Conservation (phyloP, 92 coral and sea anemone species). For the Diadumene lineata region DNA sequence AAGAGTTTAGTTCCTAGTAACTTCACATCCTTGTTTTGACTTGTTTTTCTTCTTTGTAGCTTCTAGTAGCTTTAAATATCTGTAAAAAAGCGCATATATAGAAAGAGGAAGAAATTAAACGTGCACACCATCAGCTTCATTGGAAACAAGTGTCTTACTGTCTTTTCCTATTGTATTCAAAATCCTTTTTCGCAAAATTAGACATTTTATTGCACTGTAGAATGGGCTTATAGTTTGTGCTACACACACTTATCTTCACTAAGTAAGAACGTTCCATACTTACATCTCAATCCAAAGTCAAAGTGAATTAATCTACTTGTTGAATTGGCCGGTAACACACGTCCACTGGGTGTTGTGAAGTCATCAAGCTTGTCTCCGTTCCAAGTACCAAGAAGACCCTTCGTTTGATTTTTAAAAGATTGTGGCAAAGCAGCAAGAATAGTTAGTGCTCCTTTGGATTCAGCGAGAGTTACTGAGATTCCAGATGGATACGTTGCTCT, state of each 20-base stretch:
- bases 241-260: no score
- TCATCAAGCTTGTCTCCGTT: conserved; percentile 54
- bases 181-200: no score
- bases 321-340: conserved; percentile 33
- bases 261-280: not conserved
- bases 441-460: conserved; percentile 11
- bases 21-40: no score
- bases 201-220: no score
- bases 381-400: conserved; percentile 70
- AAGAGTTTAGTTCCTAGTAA: no score
- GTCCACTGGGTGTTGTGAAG: conserved; percentile 58
- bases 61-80: no score
- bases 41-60: no score
- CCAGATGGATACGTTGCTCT: conserved; percentile 52
- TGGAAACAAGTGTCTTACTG: no score
- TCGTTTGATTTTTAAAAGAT: conserved; percentile 42
- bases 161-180: no score
- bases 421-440: conserved; percentile 24
- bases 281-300: conserved; percentile 41
- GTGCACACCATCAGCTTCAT: no score
- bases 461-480: conserved; percentile 24
- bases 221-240: not conserved
- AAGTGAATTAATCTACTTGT: conserved; percentile 41
- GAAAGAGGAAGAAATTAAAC: no score
- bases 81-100: no score